Conservation (phyloP, 1,140 invertebrate genomes). For the Stegodyphus mimosarum region DNA sequence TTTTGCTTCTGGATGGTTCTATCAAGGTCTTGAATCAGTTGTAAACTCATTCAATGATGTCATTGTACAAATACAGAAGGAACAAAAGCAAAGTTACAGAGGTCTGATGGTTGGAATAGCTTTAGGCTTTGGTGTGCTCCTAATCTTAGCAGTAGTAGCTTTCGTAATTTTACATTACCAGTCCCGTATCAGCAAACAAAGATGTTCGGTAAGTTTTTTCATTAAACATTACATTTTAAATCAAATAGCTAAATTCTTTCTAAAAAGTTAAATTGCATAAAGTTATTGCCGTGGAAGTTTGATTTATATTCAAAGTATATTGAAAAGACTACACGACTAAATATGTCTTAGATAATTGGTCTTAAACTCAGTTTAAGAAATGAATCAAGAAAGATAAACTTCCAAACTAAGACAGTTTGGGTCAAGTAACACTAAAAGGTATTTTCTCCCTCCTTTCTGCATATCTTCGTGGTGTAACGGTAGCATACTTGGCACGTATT, state of each 20-base stretch:
- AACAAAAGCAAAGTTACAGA: neutral
- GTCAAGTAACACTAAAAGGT: too few relatives aligned
- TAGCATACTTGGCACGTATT: too few relatives aligned
- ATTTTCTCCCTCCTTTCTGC: too few relatives aligned
- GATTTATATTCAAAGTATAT: too few relatives aligned
- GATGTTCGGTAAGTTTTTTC: constrained; percentile 28
- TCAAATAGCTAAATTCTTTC: neutral
- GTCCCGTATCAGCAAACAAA: neutral
- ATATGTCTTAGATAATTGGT: too few relatives aligned
- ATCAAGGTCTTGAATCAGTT: constrained; percentile 54
- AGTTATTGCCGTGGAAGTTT: too few relatives aligned
- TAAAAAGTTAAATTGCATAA: too few relatives aligned
- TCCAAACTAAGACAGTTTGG: too few relatives aligned
- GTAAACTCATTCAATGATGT: constrained; percentile 41
- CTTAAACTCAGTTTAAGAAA: too few relatives aligned
- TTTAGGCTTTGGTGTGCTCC: constrained; percentile 4
- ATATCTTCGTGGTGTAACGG: too few relatives aligned
- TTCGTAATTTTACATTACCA: neutral
- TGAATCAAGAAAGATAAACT: too few relatives aligned
- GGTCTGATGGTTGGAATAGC: constrained; percentile 7
- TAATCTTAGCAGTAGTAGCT: neutral
- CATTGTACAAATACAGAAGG: neutral
- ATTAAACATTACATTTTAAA: neutral
- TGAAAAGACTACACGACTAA: too few relatives aligned
- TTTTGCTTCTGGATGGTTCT: constrained; percentile 27